These are phyloP conservation scores for Apis dorsata DNA, from an alignment of 1,140 invertebrate species.

Conservation along the genomic window DNA sequence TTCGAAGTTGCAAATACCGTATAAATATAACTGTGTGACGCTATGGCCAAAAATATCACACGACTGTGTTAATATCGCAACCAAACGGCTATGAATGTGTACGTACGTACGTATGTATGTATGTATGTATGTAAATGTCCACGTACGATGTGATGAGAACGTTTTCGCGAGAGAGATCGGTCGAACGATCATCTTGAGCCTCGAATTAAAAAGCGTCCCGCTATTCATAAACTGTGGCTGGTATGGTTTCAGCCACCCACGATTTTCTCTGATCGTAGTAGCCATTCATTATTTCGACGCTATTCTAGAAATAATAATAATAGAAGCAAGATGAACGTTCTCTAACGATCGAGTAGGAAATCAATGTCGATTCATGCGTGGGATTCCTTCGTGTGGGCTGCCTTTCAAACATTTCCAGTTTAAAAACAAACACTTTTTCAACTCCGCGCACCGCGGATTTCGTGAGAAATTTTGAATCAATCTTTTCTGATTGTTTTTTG, in stretches of 20 bases:
- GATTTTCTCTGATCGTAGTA: not conserved
- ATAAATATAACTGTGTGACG: not conserved
- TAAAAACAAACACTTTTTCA: not conserved
- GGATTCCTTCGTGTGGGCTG: not conserved
- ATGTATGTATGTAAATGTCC: not conserved
- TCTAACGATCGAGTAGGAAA: slow-evolving; percentile 6
- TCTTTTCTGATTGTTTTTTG: no score
- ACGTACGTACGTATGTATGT: not conserved
- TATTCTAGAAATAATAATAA: slow-evolving; percentile 28
- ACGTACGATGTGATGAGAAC: not conserved
- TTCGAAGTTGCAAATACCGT: not conserved
- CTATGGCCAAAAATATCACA: not conserved
- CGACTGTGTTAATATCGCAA: not conserved
- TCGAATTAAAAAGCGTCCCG: slow-evolving; percentile 29
- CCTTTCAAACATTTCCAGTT: not conserved
- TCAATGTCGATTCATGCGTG: slow-evolving; percentile 11
- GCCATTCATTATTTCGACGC: slow-evolving; percentile 39
- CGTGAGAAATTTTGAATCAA: not conserved
- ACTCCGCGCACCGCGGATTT: not conserved
- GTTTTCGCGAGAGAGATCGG: not conserved
- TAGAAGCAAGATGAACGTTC: not conserved
- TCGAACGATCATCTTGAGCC: not conserved
- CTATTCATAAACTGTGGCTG: slow-evolving; percentile 20
- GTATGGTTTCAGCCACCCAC: slow-evolving; percentile 36
- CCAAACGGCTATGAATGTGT: no score